These are phyloP conservation scores for Tortrix viridana DNA, from an alignment of 2,888 invertebrate species.

Conservation along the genomic window DNA sequence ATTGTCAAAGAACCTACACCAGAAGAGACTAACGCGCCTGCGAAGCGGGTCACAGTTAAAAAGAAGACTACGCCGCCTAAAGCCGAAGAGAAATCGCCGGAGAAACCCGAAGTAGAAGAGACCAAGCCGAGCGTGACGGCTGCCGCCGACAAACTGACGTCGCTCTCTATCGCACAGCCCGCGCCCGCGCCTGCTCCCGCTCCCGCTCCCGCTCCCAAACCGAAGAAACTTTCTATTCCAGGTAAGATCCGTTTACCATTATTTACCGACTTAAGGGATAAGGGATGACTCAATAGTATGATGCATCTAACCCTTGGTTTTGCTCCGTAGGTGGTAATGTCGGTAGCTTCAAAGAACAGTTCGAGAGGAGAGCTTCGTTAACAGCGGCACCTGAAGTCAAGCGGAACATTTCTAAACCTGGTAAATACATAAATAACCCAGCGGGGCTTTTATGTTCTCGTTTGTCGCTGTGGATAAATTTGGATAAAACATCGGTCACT, in stretches of 20 bases:
- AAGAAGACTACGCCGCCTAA: slow-evolving; percentile 62
- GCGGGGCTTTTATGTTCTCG: too few relatives aligned
- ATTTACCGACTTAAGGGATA: too few relatives aligned
- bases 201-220: slow-evolving; percentile 78
- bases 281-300: too few relatives aligned
- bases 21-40: slow-evolving; percentile 58
- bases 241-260: slow-evolving; percentile 50
- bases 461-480: too few relatives aligned
- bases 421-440: slow-evolving; percentile 44
- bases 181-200: slow-evolving; percentile 46
- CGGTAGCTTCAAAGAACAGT: slow-evolving; percentile 93
- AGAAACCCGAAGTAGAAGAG: slow-evolving; percentile 68
- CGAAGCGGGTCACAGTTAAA: slow-evolving; percentile 55
- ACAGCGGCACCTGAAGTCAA: slow-evolving; percentile 75
- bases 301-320: background rate
- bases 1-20: slow-evolving; percentile 53
- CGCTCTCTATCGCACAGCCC: slow-evolving; percentile 61
- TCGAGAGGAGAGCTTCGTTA: slow-evolving; percentile 90
- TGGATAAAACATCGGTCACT: too few relatives aligned
- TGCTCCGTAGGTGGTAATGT: slow-evolving; percentile 87
- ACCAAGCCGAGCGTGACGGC: slow-evolving; percentile 61
- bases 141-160: slow-evolving; percentile 73
- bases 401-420: slow-evolving; percentile 71
- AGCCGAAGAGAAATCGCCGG: slow-evolving; percentile 55
- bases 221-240: slow-evolving; percentile 92